Evolutionary conservation across 2,113 vertebrate species (phyloP).

Genomic region (Suncus etruscus): DNA sequence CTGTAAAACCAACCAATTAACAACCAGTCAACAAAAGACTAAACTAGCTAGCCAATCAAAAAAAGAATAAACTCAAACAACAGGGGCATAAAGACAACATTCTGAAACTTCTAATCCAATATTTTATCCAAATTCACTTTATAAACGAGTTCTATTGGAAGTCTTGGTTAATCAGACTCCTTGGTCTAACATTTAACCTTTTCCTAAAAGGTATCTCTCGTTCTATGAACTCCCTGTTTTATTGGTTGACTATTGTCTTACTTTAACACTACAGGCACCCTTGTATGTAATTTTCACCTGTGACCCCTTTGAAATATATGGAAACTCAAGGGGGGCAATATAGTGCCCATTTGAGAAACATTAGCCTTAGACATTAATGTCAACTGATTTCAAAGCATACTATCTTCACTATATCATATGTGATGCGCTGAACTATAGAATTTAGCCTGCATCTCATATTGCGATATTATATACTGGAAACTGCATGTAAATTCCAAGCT

Average conservation of each 20-base stretch:
- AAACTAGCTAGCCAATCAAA: neutral
- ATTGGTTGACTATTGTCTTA: too few species aligned
- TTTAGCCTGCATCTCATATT: too few species aligned
- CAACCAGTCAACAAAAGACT: neutral
- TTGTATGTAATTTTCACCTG: neutral
- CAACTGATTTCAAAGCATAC: neutral
- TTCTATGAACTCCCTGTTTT: too few species aligned
- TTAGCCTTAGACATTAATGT: neutral
- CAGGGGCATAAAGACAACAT: neutral
- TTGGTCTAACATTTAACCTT: too few species aligned
- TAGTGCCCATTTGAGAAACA: too few species aligned
- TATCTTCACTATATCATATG: neutral
- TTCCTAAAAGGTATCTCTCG: too few species aligned
- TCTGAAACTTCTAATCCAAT: neutral
- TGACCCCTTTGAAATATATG: too few species aligned
- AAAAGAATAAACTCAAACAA: neutral
- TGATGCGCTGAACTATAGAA: too few species aligned
- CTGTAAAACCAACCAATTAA: neutral
- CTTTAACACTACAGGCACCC: too few species aligned
- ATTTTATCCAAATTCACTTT: neutral
- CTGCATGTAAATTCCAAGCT: neutral
- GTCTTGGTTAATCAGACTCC: neutral
- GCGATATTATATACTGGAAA: neutral
- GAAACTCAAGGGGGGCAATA: too few species aligned
- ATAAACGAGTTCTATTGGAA: constrained; percentile 4